phyloP scores from a whole-genome alignment of 2,888 invertebrate species.

The Ophraella communa region DNA sequence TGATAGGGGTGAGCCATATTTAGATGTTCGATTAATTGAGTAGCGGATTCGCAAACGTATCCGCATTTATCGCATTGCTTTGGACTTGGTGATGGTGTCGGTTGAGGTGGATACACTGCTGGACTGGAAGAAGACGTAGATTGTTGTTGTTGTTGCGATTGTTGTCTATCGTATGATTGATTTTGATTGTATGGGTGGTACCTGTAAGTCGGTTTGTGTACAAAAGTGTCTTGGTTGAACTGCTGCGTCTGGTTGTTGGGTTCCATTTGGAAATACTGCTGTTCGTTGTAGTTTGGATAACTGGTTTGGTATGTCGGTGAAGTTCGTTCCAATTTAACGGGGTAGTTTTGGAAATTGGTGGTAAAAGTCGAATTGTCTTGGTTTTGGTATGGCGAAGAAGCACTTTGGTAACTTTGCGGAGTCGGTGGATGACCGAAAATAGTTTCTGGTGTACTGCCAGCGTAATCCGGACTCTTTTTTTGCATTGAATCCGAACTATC shows the following conservation, averaged over 20 bases:
- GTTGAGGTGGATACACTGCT: constrained; percentile 68
- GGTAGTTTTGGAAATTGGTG: constrained; percentile 57
- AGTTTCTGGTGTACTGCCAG: constrained; percentile 66
- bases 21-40: constrained; percentile 77
- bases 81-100: constrained; percentile 74
- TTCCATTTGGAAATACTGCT: constrained; percentile 51
- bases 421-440: constrained; percentile 70
- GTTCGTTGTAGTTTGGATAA: constrained; percentile 45
- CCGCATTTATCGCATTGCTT: constrained; percentile 87
- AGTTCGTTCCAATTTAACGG: constrained; percentile 59
- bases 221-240: constrained; percentile 53
- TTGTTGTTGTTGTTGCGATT: constrained; percentile 48
- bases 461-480: constrained; percentile 67
- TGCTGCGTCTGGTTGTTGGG: constrained; percentile 54
- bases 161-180: constrained; percentile 58
- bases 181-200: constrained; percentile 57
- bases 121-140: constrained; percentile 61
- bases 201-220: constrained; percentile 54
- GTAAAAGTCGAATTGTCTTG: constrained; percentile 65
- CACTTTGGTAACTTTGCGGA: constrained; percentile 71
- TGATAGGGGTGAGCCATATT: constrained; percentile 68
- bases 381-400: constrained; percentile 71
- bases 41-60: constrained; percentile 76
- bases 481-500: constrained; percentile 77
- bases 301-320: constrained; percentile 55